Evolutionary conservation across 2,888 invertebrate genomes (phyloP).

Genomic region (Rugalucina vietnamica): DNA sequence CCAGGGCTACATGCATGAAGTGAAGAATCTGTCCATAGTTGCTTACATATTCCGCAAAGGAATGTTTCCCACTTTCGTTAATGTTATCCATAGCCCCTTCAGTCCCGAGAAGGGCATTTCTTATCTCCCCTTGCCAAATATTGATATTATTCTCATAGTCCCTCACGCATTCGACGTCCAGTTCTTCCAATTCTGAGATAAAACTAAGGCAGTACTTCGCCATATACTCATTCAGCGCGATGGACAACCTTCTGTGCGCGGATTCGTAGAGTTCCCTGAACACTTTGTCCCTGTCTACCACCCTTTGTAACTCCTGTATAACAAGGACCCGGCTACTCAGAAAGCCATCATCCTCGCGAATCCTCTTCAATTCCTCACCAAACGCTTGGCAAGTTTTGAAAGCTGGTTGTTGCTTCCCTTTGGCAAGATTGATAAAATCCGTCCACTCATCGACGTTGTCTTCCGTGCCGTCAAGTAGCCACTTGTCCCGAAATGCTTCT

Average conservation of each 20-base stretch:
- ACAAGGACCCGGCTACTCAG: conserved; percentile 41
- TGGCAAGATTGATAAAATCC: conserved; percentile 55
- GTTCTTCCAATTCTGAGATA: conserved; percentile 65
- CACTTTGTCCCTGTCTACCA: conserved; percentile 53
- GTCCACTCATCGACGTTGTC: conserved; percentile 63
- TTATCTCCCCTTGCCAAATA: conserved; percentile 69
- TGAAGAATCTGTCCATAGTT: conserved; percentile 70
- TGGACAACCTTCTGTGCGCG: conserved; percentile 42
- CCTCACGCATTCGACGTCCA: conserved; percentile 68
- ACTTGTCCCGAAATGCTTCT: conserved; percentile 64
- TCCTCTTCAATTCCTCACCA: conserved; percentile 43
- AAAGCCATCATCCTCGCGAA: conserved; percentile 54
- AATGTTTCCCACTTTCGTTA: conserved; percentile 39
- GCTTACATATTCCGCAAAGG: conserved; percentile 67
- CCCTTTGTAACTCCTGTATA: conserved; percentile 52
- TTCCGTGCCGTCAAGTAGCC: conserved; percentile 60
- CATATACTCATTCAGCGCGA: conserved; percentile 56
- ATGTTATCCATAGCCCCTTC: conserved; percentile 56
- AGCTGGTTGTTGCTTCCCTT: conserved; percentile 19
- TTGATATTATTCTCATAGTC: conserved; percentile 77
- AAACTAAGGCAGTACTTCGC: conserved; percentile 77
- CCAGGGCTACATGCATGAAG: conserved; percentile 72
- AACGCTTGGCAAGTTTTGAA: conserved; percentile 53
- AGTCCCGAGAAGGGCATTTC: conserved; percentile 53
- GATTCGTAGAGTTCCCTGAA: conserved; percentile 52